Conservation (phyloP, 1,140 invertebrate species). For the Cylas formicarius region DNA sequence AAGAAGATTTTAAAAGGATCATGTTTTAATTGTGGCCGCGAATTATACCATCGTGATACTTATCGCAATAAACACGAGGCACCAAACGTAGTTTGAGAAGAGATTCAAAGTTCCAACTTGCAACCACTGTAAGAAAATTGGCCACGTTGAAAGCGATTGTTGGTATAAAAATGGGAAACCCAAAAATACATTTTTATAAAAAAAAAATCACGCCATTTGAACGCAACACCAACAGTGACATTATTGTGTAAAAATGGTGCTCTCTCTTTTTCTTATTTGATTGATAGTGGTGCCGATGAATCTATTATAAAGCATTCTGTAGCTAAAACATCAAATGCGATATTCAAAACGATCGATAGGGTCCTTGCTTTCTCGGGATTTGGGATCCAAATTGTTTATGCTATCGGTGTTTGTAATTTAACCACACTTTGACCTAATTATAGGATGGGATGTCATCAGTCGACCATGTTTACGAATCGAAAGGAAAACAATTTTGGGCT, state of each 20-base stretch:
- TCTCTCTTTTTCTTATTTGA: too few species aligned
- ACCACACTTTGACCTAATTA: constrained; percentile 11
- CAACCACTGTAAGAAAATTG: not conserved
- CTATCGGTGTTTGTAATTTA: constrained; percentile 10
- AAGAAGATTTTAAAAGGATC: too few species aligned
- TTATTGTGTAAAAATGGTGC: constrained; percentile 7
- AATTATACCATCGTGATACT: too few species aligned
- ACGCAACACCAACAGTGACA: constrained; percentile 7
- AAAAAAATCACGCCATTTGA: constrained; percentile 3
- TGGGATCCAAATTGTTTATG: constrained; percentile 9
- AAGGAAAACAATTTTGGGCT: constrained; percentile 4
- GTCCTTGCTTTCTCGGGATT: not conserved
- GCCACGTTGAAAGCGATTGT: constrained; percentile 8
- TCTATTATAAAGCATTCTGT: constrained; percentile 9
- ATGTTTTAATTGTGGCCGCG: too few species aligned
- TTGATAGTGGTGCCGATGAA: constrained; percentile 8
- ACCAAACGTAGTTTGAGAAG: too few species aligned
- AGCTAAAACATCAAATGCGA: constrained; percentile 3
- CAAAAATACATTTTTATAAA: constrained; percentile 3
- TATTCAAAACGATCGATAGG: not conserved
- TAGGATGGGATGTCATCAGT: constrained; percentile 16
- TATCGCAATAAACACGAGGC: too few species aligned
- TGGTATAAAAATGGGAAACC: constrained; percentile 13
- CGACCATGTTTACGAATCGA: constrained; percentile 3
- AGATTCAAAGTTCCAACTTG: not conserved